These are phyloP conservation scores for Trematomus loennbergii DNA, from an alignment of 2,113 vertebrate species.

Conservation along the genomic window DNA sequence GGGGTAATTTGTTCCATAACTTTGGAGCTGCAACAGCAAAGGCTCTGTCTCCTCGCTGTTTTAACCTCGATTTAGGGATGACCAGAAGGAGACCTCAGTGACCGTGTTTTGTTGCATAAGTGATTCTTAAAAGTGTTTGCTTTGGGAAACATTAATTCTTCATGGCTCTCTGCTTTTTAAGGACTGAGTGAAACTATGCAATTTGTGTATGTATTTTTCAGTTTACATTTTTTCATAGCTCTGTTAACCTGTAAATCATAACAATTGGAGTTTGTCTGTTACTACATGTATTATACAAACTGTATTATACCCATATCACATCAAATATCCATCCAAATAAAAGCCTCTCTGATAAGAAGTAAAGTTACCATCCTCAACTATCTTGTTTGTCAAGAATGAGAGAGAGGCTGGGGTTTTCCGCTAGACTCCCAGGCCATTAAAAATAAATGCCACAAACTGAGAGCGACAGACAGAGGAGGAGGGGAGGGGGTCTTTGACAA, in stretches of 20 bases:
- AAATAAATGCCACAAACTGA: constrained; percentile 69
- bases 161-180: neutral
- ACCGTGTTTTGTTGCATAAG: constrained; percentile 7
- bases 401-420: constrained; percentile 25
- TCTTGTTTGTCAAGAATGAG: constrained; percentile 36
- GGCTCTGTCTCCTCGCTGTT: too few relatives aligned
- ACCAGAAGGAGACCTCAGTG: too few relatives aligned
- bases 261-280: neutral
- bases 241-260: neutral
- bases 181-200: neutral
- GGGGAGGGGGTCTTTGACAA: constrained; percentile 53
- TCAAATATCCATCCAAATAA: constrained; percentile 39
- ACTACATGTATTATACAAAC: constrained; percentile 14
- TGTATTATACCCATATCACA: constrained; percentile 20
- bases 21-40: too few relatives aligned
- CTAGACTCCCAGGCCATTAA: constrained; percentile 60
- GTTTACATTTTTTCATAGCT: neutral
- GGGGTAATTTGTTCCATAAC: too few relatives aligned
- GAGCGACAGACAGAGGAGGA: constrained; percentile 59
- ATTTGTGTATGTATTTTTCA: constrained; percentile 4
- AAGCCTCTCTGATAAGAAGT: constrained; percentile 14
- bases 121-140: neutral
- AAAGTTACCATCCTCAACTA: constrained; percentile 16
- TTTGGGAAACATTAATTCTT: constrained; percentile 3
- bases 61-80: too few relatives aligned